Percentiles rank a stretch among this genome's conserved stretches.
Evolutionary conservation across 2,888 invertebrate genomes (phyloP).

Genomic region (Tetragnatha montana): DNA sequence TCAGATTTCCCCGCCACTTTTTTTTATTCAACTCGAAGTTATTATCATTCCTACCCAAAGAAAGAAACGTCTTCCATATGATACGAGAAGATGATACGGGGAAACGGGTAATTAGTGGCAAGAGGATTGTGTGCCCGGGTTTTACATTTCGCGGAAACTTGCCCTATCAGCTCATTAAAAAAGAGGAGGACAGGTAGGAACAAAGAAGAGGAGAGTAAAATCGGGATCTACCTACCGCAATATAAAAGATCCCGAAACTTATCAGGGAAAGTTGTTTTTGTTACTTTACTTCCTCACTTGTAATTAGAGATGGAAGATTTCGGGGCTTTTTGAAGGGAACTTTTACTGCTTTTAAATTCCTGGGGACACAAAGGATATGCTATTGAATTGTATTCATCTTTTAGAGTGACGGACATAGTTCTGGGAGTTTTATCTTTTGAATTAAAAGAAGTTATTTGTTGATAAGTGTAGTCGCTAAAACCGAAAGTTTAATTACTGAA

Average conservation of each 20-base stretch:
- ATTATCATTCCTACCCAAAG: not conserved
- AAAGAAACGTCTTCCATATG: conserved; percentile 39
- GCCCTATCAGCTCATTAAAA: conserved; percentile 34
- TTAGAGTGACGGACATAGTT: too few species aligned
- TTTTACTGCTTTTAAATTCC: not conserved
- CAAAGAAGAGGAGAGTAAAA: conserved; percentile 4
- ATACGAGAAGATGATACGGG: conserved; percentile 27
- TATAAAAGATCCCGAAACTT: not conserved
- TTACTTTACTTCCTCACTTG: not conserved
- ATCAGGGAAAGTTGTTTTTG: not conserved
- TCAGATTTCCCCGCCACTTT: conserved; percentile 29
- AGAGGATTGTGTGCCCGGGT: conserved; percentile 6
- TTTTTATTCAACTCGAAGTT: conserved; percentile 8
- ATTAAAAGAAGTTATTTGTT: too few species aligned
- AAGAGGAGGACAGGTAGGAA: not conserved
- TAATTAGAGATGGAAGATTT: conserved; percentile 19
- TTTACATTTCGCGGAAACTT: conserved; percentile 1
- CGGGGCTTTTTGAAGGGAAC: not conserved
- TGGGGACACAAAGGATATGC: not conserved
- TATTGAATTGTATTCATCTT: too few species aligned
- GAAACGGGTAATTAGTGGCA: conserved; percentile 48
- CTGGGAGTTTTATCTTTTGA: too few species aligned
- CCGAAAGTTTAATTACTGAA: too few species aligned
- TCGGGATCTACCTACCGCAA: not conserved
- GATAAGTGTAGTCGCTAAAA: too few species aligned